Evolutionary conservation across 2,797 vertebrate species (phyloP), one percentile per base, ranked within the genome.

Genomic region (Podargus strigoides): DNA sequence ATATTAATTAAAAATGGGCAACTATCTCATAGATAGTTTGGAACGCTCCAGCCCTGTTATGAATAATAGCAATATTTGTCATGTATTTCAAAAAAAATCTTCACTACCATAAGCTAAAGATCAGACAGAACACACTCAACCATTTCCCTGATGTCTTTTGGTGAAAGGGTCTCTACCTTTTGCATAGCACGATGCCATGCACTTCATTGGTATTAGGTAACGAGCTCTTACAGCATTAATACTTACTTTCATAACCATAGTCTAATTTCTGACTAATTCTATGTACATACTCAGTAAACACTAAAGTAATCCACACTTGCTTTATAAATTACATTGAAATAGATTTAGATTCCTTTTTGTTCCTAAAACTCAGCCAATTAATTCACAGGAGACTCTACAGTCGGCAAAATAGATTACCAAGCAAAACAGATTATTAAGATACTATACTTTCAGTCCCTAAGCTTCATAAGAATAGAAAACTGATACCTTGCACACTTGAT

Each of bases 401-500:
- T 34, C 39, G 66, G 10, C 16, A 75, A 93, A 63, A 44, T 0
- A 76, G n/a, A 90, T 28, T 32, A 39, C 30, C 62, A 69, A 73
- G 12, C 39, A 56, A 85, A 72, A 56, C 0, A 49, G n/a, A 60
- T 73, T 42, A 42, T 32, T 41, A 69, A 66, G 39, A 36, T 44
- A 56, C 7, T 39, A 7, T 13, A n/a, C 10, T 41, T 76, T 63
- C 19, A 28, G 79, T 53, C 37, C 21, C 28, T 21, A 37, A 60
- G 17, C 8, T 75, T 67, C 9, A 0, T 30, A 84, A 68, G 53
- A 67, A 81, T 3, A 36, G 34, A 85, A 55, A 47, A 67, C 5
- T 30, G 50, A 72, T 98, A 99, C 99, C 98, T 99, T 98, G 97
- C 98, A 98, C 91, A 94, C 97, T 64, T 98, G 98, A 89, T 97